Evolutionary conservation across 2,888 invertebrate species (phyloP).

Genomic region (Polyommatus iphigenia): DNA sequence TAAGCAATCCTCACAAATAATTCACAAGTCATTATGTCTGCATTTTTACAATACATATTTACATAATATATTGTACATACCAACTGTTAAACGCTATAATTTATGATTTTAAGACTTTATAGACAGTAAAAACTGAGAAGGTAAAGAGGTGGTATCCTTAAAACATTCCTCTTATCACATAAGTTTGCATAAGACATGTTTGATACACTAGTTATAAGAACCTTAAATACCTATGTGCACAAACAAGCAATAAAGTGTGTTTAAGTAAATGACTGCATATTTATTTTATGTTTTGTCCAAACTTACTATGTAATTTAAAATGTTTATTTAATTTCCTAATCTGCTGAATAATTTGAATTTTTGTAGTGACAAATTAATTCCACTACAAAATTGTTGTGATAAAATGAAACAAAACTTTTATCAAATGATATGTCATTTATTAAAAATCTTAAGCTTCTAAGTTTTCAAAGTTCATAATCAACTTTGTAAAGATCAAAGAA

Average conservation of each 20-base stretch:
- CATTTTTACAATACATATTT: not conserved
- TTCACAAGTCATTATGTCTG: not conserved
- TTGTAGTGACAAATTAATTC: not conserved
- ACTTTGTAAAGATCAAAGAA: slow-evolving; percentile 27
- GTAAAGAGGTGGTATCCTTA: not conserved
- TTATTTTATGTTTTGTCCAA: not conserved
- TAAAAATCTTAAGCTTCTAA: slow-evolving; percentile 44
- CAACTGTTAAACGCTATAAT: not conserved
- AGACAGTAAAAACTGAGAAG: not conserved
- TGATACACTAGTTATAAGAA: not conserved
- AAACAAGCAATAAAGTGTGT: slow-evolving; percentile 12
- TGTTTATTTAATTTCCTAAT: no score
- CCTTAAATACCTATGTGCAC: not conserved
- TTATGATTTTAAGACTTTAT: not conserved
- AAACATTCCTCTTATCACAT: not conserved
- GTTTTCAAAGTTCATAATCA: slow-evolving; percentile 42
- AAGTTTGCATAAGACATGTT: not conserved
- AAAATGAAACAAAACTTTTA: slow-evolving; percentile 12
- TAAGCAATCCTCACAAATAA: not conserved
- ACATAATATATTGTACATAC: no score
- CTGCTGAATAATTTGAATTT: no score
- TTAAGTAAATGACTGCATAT: not conserved
- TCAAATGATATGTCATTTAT: slow-evolving; percentile 47
- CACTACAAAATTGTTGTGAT: not conserved
- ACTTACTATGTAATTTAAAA: not conserved